Evolutionary conservation across 2,888 invertebrate genomes (phyloP), one percentile per base, ranked within the genome.

Genomic region (Aplocera efformata): DNA sequence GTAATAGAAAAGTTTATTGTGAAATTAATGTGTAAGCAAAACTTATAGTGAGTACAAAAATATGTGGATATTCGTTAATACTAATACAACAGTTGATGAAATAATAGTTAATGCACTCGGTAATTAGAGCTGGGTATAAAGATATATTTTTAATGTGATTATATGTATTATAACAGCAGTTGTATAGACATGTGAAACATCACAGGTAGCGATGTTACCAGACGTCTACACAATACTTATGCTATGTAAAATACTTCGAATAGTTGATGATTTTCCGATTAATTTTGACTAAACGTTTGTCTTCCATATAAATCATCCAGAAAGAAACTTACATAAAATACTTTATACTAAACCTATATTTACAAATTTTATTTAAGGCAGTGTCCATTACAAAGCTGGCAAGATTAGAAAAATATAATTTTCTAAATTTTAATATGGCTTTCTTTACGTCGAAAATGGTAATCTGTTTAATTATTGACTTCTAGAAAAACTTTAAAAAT

Each of bases 341-440:
- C 41, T 22, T 22, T 25, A 40, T 32, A 37, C 60, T 68, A 67
- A 42, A 53, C 42, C 73, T 80, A 84, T 86, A 88, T 85, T 81
- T 85, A 85, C 84, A 85, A 68, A 69, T 66, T 63, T 17, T 71
- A 63, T 41, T 26, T 76, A 79, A 76, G 83, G 83, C 85, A 85
- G 84, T 84, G 82, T 78, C 74, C 75, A 80, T 82, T 78, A 78
- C 78, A 56, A 80, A 82, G 79, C 85, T 88, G 88, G 88, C 88
- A 88, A 88, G 88, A 88, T 82, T 72, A 79, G 79, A 80, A 81
- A 80, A 78, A 59, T 41, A 65, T 67, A 17, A 70, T 76, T 79
- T 76, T 80, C 84, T 85, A 86, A 84, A 76, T 79, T 80, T 79
- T 78, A 84, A 84, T 86, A 88, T 88, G 88, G 86, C 88, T 85